These are phyloP conservation scores for Drosophila paramelanica DNA, from an alignment of 2,888 invertebrate species.

Conservation along the genomic window DNA sequence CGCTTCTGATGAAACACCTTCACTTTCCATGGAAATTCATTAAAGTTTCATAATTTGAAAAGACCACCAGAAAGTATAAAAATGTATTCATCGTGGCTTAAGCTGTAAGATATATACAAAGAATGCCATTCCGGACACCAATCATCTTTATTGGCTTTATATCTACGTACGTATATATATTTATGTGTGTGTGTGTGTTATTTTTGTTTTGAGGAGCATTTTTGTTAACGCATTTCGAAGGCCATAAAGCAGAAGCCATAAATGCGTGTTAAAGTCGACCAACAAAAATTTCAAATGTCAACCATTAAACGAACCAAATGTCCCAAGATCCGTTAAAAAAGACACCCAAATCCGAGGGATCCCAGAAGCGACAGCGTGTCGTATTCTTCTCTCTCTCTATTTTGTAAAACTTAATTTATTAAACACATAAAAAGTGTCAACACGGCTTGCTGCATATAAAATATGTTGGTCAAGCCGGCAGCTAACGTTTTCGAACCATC, in stretches of 20 bases:
- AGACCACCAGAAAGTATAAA: slow-evolving; percentile 25
- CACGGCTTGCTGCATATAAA: slow-evolving; percentile 77
- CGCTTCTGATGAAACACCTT: slow-evolving; percentile 7
- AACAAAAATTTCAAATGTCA: slow-evolving; percentile 67
- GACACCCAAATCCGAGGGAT: slow-evolving; percentile 12
- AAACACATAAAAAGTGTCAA: slow-evolving; percentile 82
- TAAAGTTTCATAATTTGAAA: slow-evolving; percentile 46
- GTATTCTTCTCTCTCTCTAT: slow-evolving; percentile 54
- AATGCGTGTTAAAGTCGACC: slow-evolving; percentile 71
- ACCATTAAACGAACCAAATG: slow-evolving; percentile 64
- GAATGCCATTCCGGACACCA: slow-evolving; percentile 64
- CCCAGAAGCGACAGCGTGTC: slow-evolving; percentile 43
- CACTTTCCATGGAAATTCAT: slow-evolving; percentile 46
- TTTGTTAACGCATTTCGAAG: slow-evolving; percentile 64
- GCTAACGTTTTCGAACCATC: slow-evolving; percentile 26
- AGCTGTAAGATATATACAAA: slow-evolving; percentile 28
- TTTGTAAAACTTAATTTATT: slow-evolving; percentile 78
- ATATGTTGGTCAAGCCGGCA: slow-evolving; percentile 60
- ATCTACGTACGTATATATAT: not conserved
- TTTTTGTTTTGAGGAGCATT: slow-evolving; percentile 23
- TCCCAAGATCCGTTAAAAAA: slow-evolving; percentile 14
- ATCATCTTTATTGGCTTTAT: slow-evolving; percentile 68
- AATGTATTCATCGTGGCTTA: slow-evolving; percentile 12
- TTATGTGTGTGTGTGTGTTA: not conserved
- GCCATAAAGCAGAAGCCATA: slow-evolving; percentile 74